Percentiles rank a stretch among this genome's conserved stretches.
Evolutionary conservation across 2,888 invertebrate species (phyloP).

Genomic region (Ophonus ardosiacus): DNA sequence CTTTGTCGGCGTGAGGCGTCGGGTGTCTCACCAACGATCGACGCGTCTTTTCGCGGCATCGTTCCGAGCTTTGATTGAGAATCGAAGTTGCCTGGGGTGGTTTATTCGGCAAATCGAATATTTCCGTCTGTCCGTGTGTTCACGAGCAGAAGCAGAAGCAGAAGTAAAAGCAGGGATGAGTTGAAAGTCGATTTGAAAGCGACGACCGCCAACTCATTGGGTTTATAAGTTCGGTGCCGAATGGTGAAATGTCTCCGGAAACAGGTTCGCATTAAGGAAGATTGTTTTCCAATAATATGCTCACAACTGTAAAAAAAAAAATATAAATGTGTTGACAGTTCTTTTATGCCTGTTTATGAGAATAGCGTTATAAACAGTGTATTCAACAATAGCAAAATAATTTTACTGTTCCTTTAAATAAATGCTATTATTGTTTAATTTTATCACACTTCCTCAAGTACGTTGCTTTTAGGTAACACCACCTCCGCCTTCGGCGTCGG

Average conservation of each 20-base stretch:
- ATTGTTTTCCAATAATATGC: neutral
- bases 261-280: neutral
- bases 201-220: constrained; percentile 30
- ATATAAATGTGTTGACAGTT: neutral
- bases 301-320: neutral
- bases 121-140: constrained; percentile 42
- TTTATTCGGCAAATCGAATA: constrained; percentile 59
- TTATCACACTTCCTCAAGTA: too few relatives aligned
- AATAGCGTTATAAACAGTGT: too few relatives aligned
- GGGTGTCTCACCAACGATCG: neutral
- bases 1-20: neutral
- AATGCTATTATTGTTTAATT: too few relatives aligned
- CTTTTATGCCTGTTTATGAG: neutral
- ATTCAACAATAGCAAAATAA: too few relatives aligned
- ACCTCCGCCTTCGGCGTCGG: too few relatives aligned
- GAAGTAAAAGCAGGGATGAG: constrained; percentile 16
- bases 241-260: constrained; percentile 25
- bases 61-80: constrained; percentile 50
- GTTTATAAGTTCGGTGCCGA: constrained; percentile 35
- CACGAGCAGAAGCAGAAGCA: constrained; percentile 1
- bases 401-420: too few relatives aligned
- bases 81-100: constrained; percentile 46
- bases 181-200: constrained; percentile 42
- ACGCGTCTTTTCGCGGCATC: constrained; percentile 40
- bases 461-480: too few relatives aligned